Base-by-base conservation (phyloP, 2,113 vertebrate genomes). In the Coturnix japonica region DNA sequence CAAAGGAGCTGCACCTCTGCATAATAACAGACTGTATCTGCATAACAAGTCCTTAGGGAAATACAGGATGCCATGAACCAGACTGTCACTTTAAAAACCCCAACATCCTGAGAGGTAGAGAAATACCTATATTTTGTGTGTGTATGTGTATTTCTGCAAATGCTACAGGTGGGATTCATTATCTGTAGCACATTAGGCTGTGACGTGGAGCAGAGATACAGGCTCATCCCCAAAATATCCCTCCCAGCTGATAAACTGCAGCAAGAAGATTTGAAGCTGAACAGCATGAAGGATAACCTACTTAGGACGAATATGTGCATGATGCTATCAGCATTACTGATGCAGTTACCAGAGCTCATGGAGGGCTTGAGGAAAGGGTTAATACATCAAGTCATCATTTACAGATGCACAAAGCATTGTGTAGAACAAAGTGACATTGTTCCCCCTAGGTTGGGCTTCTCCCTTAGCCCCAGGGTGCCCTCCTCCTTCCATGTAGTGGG, bases 281-380 rank as follows among this genome's bases (percentile, higher is more conserved):
- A 0, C 91, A 86, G 93, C 15, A 0, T 91, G 93, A 90, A 90
- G 85, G 82, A 85, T 94, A 95, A 95, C 93, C 94, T 94, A 91
- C 90, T 94, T 95, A 89, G 81, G 80, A 43, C 11, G 53, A 94
- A 22, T 76, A 85, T 18, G 13, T 88, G 90, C 12, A 0, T 6
- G 70, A 91, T 84, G 88, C 66, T 91, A 88, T 94, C 83, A 67
- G 93, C 61, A 90, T n/a, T 66, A 86, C 14, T 81, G 94, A 88
- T 63, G 85, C 57, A 28, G 39, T 41, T 65, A 57, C 82, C 44
- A 72, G 76, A 43, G 47, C 30, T 78, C 61, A 22, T 0, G 12
- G 69, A 0, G 0, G 33, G 39, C 37, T 46, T 64, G 76, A 78
- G 53, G 43, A 53, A 81, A 49, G 80, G 35, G 20, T 61, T 74